Conservation (phyloP, 2,797 vertebrate species). For the Danio albolineatus region DNA sequence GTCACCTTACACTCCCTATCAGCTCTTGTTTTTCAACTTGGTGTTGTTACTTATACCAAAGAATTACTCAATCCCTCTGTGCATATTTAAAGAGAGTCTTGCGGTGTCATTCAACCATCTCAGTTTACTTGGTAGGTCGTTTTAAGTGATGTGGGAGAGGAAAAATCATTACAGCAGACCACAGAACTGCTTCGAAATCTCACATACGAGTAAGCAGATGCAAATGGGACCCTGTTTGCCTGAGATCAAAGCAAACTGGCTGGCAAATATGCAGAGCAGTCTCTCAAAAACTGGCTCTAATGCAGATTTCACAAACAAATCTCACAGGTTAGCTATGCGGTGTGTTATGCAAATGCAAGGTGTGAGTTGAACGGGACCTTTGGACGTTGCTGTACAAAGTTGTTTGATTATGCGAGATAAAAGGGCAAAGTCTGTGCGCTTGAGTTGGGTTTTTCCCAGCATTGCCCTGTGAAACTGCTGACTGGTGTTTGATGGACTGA, state of each 20-base stretch:
- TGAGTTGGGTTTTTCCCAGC: slow-evolving; percentile 58
- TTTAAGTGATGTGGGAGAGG: slow-evolving; percentile 23
- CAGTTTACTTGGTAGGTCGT: slow-evolving; percentile 54
- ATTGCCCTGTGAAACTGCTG: slow-evolving; percentile 58
- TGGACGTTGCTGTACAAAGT: slow-evolving; percentile 61
- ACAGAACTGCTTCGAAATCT: slow-evolving; percentile 47
- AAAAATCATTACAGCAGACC: slow-evolving; percentile 45
- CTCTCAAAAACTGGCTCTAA: neutral
- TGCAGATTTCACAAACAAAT: neutral
- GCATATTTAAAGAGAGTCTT: slow-evolving; percentile 68
- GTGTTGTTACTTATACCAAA: slow-evolving; percentile 55
- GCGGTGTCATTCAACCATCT: slow-evolving; percentile 55
- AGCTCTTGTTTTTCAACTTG: slow-evolving; percentile 50
- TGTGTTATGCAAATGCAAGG: slow-evolving; percentile 67
- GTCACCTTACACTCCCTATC: slow-evolving; percentile 43
- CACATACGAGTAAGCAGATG: neutral
- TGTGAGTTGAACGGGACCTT: slow-evolving; percentile 75
- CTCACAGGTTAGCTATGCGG: slow-evolving; percentile 63
- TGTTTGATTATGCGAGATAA: slow-evolving; percentile 71
- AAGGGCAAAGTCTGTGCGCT: slow-evolving; percentile 71
- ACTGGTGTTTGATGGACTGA: slow-evolving; percentile 43
- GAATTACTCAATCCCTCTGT: slow-evolving; percentile 59
- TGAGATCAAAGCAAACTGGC: neutral
- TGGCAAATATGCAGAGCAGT: neutral
- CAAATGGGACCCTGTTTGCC: neutral